Evolutionary conservation across 2,888 invertebrate genomes (phyloP).

Genomic region (Seira ritae): DNA sequence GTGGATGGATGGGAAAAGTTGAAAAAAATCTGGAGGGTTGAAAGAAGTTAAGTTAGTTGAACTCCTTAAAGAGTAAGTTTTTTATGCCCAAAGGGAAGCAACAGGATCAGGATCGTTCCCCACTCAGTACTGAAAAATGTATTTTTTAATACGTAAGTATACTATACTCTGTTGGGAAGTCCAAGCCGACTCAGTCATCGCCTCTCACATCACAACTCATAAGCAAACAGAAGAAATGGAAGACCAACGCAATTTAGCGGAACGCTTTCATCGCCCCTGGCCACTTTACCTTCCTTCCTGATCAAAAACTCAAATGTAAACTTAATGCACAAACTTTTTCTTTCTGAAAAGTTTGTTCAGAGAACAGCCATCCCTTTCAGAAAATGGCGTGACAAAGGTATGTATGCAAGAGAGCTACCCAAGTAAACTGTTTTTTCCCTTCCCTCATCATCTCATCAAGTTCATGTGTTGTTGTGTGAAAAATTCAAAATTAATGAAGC

Average conservation of each 20-base stretch:
- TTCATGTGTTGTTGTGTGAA: constrained; percentile 44
- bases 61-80: background rate
- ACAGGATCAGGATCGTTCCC: background rate
- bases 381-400: constrained; percentile 28
- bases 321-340: constrained; percentile 40
- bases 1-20: background rate
- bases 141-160: background rate
- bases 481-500: constrained; percentile 71
- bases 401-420: constrained; percentile 24
- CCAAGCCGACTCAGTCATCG: constrained; percentile 7
- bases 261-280: constrained; percentile 58
- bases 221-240: background rate
- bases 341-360: constrained; percentile 37
- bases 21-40: background rate
- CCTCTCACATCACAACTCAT: too few relatives aligned
- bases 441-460: constrained; percentile 9
- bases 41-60: background rate
- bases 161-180: background rate
- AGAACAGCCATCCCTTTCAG: constrained; percentile 20
- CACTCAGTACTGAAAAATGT: too few relatives aligned
- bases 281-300: constrained; percentile 59
- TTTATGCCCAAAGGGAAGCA: constrained; percentile 9
- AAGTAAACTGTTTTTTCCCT: constrained; percentile 43
- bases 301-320: constrained; percentile 57
- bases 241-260: constrained; percentile 53